Conservation (phyloP, 2,888 invertebrate genomes). For the Chironomus riparius region DNA sequence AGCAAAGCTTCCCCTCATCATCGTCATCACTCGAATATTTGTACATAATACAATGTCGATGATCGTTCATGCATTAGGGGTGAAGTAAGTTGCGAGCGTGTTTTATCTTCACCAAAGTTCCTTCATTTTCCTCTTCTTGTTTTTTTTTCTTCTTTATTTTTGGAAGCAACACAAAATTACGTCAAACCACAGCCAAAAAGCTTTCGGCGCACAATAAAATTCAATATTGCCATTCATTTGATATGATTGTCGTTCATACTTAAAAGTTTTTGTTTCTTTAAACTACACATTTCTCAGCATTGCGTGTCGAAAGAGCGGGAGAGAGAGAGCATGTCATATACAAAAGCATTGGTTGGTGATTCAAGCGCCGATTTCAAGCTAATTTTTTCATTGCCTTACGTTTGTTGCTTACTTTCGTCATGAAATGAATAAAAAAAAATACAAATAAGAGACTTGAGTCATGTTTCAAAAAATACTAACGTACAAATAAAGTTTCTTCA, state of each 20-base stretch:
- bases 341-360: neutral
- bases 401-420: neutral
- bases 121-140: neutral
- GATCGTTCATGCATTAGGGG: slow-evolving; percentile 9
- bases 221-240: slow-evolving; percentile 14
- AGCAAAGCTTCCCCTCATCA: neutral
- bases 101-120: slow-evolving; percentile 18
- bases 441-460: no score
- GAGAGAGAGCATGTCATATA: slow-evolving; percentile 7
- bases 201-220: slow-evolving; percentile 19
- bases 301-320: slow-evolving; percentile 21
- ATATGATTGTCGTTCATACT: slow-evolving; percentile 9
- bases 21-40: neutral
- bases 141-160: neutral
- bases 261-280: slow-evolving; percentile 6
- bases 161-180: slow-evolving; percentile 12
- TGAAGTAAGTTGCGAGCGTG: slow-evolving; percentile 15
- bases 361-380: neutral
- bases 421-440: no score
- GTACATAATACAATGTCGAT: neutral
- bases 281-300: slow-evolving; percentile 5
- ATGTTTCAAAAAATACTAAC: no score
- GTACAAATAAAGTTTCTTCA: no score
- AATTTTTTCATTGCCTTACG: neutral
- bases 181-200: slow-evolving; percentile 22